Evolutionary conservation across 1,140 invertebrate species (phyloP), one percentile per base, ranked within the genome.

Genomic region (Lepidotrigona ventralis): DNA sequence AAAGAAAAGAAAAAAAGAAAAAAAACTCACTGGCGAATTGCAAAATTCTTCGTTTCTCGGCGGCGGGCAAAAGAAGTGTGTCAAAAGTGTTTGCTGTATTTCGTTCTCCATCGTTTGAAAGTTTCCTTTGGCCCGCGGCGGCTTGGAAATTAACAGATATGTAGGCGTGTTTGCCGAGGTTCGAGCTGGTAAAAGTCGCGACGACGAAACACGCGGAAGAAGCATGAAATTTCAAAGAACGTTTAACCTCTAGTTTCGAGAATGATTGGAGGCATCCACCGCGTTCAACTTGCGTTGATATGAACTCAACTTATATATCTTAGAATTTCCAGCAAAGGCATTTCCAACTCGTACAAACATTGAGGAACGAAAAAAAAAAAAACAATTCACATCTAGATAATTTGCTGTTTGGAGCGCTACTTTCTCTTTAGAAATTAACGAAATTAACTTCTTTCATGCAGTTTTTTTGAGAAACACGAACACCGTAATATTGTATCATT

Each of bases 131-230:
- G 53, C 74, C 74, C 17, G 53, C 53, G 74, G 81, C 64, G 15
- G 58, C 17, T 53, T 21, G 81, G 66, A 77, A 82, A 82, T 82
- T 82, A 82, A 70, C 81, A 77, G 81, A 82, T 82, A 60, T 60
- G 81, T 46, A 77, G 81, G 72, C 58, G 74, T 82, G 81, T 77
- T 77, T 82, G 74, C 64, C n/a, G 4, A 75, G 63, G 74, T 74
- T 68, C 60, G 17, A 66, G 54, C 29, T 39, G 39, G 33, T 64
- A 60, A 77, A 70, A 70, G 63, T 82, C 46, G 54, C 64, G 54
- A 60, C 60, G 54, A 53, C 60, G 54, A 53, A 82, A 70, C 53
- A 23, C 63, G 26, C 53, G 39, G 46, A 74, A 29, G 26, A 64
- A 21, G 51, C 51, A 5, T 6, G 29, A 75, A 75, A 60, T 74